phyloP scores from a whole-genome alignment of 2,797 vertebrate genomes.

The Echiichthys vipera region DNA sequence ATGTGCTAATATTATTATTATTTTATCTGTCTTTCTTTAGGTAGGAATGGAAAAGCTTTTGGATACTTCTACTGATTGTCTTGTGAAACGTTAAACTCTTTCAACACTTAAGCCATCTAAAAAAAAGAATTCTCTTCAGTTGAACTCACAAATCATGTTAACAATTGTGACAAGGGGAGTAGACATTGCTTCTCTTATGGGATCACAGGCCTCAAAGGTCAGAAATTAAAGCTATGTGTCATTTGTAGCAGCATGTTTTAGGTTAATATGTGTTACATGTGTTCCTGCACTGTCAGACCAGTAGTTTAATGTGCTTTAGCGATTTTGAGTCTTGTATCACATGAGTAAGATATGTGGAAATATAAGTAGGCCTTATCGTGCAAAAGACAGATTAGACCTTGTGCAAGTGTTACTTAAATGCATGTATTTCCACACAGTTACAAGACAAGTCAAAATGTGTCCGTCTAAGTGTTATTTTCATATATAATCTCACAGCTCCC shows the following conservation, averaged over 20 bases:
- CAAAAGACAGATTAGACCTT: neutral
- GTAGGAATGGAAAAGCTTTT: neutral
- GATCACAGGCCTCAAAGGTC: neutral
- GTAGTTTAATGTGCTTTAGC: neutral
- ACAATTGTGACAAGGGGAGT: neutral
- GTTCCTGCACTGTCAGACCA: neutral
- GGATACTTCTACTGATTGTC: too few species aligned
- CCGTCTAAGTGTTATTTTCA: neutral
- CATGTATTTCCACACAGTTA: neutral
- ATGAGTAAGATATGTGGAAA: too few species aligned
- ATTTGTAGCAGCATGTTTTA: neutral
- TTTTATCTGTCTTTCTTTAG: too few species aligned
- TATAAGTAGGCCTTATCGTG: neutral
- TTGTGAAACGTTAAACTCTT: neutral
- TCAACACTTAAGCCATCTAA: neutral
- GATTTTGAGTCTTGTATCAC: neutral
- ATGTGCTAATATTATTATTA: too few species aligned
- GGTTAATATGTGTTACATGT: neutral
- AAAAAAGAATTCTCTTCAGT: neutral
- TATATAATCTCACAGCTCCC: constrained; percentile 41
- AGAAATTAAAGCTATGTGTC: neutral
- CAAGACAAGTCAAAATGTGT: neutral
- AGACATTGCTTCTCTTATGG: neutral
- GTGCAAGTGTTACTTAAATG: neutral
- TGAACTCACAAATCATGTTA: neutral